Evolutionary conservation across 2,797 vertebrate genomes (phyloP), one percentile per base, ranked within the genome.

Genomic region (Sebastolobus alascanus): DNA sequence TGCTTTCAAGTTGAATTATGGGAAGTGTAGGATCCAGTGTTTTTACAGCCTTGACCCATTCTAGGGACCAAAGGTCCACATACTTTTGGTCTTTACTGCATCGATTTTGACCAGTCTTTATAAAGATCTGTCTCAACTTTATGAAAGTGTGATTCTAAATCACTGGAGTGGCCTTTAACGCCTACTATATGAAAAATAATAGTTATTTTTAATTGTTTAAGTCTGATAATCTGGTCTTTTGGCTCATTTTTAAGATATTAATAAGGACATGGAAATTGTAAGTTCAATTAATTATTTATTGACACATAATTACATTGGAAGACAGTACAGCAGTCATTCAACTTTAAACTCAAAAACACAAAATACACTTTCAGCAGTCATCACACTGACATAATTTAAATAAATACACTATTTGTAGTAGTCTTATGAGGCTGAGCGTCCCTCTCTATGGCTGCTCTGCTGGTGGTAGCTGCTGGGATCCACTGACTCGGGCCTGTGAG

Each of bases 401-500:
- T 90, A 94, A 91, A 88, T 83, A 89, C 68, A 81, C 2, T 4
- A 8, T 29, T 14, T 4, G n/a, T 7, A 4, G 22, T 3, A 4
- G 37, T 20, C 37, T 83, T 12, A 93, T 5, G 75, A 92, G 29
- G 94, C 61, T 1, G 59, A 85, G 60, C 43, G 67, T 25, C 75
- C 76, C 38, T 87, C 82, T 77, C 85, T 92, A 82, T 82, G 79
- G 87, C 80, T 79, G 75, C 61, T 84, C 68, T 87, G 86, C 68
- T 85, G 76, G 1, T 80, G 74, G 85, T 84, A 89, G 82, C 77
- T 82, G 87, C 59, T 81, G 68, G 82, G 86, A 73, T 92, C 86
- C 68, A 71, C 80, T 0, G 89, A 76, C 55, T 97, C 96, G 0
- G 95, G 80, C 80, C 95, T 66, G 58, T 79, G 93, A 66, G 94